Evolutionary conservation across 2,888 invertebrate genomes (phyloP), one percentile per base, ranked within the genome.

Genomic region (Thecocarcelia acutangulata): DNA sequence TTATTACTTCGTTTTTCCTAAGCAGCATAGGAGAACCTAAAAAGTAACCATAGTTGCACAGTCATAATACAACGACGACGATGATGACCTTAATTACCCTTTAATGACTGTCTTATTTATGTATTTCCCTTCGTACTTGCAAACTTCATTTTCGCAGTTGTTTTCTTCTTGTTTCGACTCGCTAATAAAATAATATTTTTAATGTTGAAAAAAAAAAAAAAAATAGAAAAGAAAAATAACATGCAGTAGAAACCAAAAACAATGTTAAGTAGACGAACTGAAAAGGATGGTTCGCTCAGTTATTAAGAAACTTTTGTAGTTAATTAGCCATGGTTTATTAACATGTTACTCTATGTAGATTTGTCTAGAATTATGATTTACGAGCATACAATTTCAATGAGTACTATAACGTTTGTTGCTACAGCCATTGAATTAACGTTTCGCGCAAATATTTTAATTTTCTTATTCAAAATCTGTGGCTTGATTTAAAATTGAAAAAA

Each of bases 1-100:
- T 33, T 33, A 33, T 8, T 28, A 19, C 13, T 68, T 69, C 5
- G 3, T 58, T 63, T 44, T 54, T 42, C 3, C 21, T 50, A 24
- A 63, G 11, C 42, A 42, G 44, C 44, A 6, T 19, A 44, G 12
- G 24, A 13, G 37, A 21, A 33, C 33, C 33, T 6, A 33, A 5
- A 33, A n/a, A 17, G 24, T 44, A 48, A n/a, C 15, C 13, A 72
- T 46, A 72, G 61, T 56, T 76, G 56, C 73, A 68, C 44, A 63
- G 63, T 77, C 64, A 75, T 75, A 81, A 74, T 68, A 68, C 24
- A 21, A 44, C 52, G 19, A 74, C 19, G 33, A 52, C 52, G 28
- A 74, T 44, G 74, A 52, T 82, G 82, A 78, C 82, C 78, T 78
- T 82, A 82, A 82, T 82, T 82, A 82, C 82, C 64, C 74, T 66